Percentiles rank a stretch among this genome's conserved stretches.
These are phyloP conservation scores for Volucella inflata DNA, from an alignment of 2,888 invertebrate genomes.

Conservation along the genomic window DNA sequence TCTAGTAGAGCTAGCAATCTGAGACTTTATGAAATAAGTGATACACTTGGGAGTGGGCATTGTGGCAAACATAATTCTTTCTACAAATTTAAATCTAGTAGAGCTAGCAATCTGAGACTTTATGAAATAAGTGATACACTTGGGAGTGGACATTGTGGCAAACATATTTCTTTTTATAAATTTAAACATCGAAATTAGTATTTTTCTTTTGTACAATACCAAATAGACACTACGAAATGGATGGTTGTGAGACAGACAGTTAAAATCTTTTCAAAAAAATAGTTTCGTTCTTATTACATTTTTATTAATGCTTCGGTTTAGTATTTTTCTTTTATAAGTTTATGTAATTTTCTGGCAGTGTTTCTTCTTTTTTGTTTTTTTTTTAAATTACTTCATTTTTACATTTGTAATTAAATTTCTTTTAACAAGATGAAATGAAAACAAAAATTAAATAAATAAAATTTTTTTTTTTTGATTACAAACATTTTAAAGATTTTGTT, in stretches of 20 bases:
- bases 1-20: too few relatives aligned
- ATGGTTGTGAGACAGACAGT: constrained; percentile 8
- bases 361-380: constrained; percentile 45
- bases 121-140: too few relatives aligned
- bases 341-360: constrained; percentile 70
- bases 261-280: constrained; percentile 34
- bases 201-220: constrained; percentile 8
- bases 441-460: too few relatives aligned
- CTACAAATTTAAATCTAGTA: background rate
- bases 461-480: background rate
- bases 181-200: background rate
- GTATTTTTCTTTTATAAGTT: constrained; percentile 30
- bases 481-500: constrained; percentile 12
- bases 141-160: too few relatives aligned
- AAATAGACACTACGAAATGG: background rate
- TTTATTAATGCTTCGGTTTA: background rate
- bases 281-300: constrained; percentile 21
- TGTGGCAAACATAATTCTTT: too few relatives aligned
- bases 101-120: too few relatives aligned
- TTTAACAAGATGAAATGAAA: constrained; percentile 43
- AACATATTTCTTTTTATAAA: background rate
- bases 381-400: background rate
- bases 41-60: too few relatives aligned
- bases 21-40: too few relatives aligned
- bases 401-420: background rate